These are phyloP conservation scores for Saguinus midas DNA, from an alignment of 2,113 vertebrate species.

Conservation along the genomic window DNA sequence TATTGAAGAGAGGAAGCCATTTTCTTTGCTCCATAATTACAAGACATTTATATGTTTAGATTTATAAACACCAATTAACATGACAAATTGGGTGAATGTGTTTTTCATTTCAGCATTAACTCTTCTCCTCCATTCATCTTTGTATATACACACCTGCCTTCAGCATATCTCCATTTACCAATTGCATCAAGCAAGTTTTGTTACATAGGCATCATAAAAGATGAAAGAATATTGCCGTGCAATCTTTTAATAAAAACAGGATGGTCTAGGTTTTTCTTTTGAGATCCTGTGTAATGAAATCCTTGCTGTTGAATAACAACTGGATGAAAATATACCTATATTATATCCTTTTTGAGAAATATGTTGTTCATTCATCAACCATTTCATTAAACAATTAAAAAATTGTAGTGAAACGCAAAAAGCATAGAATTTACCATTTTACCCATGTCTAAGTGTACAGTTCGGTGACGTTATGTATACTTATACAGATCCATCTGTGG, in stretches of 20 bases:
- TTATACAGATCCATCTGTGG: neutral
- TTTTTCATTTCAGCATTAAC: neutral
- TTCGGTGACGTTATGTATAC: too few species aligned
- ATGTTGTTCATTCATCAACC: neutral
- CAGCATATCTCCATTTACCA: neutral
- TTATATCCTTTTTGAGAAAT: neutral
- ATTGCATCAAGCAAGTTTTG: neutral
- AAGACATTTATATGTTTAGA: slow-evolving; percentile 21
- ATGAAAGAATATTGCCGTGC: neutral
- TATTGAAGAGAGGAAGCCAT: neutral
- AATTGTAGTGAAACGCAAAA: neutral
- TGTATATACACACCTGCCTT: neutral
- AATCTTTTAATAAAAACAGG: neutral
- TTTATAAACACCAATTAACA: neutral
- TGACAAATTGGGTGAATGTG: neutral
- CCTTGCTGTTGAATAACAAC: neutral
- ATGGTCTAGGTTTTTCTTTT: neutral
- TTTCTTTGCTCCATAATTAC: neutral
- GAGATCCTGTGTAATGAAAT: neutral
- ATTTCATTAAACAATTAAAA: neutral
- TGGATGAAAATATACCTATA: neutral
- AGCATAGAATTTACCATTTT: neutral
- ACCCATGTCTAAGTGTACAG: neutral
- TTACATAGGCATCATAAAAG: neutral
- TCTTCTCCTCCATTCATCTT: neutral